Base-by-base conservation (phyloP, 2,113 vertebrate species). In the Stomatorhinus ivindoensis region DNA sequence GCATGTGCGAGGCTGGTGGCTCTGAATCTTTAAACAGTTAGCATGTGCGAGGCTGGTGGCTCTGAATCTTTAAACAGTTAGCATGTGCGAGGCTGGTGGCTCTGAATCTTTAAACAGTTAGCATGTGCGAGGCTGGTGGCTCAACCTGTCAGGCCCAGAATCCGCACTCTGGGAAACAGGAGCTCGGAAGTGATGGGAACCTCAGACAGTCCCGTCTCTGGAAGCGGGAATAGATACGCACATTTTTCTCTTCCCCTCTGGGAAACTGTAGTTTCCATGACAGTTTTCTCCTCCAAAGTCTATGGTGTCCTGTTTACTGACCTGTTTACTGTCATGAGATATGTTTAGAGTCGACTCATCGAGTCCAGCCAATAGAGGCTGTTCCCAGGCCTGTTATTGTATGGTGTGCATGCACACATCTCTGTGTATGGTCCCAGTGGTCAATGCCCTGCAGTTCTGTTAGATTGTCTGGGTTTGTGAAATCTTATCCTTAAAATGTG, bases 381-480 rank as follows among this genome's bases (percentile, higher is more conserved):
- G 50, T 19, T 42, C 51, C 48, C n/a, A 24, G 31, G 50, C 24
- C 76, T 82, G 35, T 44, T 42, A 82, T 82, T 42, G 42, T 21
- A 21, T 51, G n/a, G 31, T 21, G 35, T 85, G 73, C 44, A 48
- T 65, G 50, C 42, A 24, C 31, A 46, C 15, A 19, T 83, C 80
- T 83, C 35, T 46, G 82, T 84, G 82, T 90, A 44, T 88, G 87
- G 55, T 90, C 84, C 87, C 31, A 83, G 69, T 24, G 73, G 46
- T 31, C 53, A 88, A 3, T 84, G 82, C 39, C 42, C 24, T 73
- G 53, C n/a, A 69, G n/a, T 69, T 69, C n/a, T 69, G n/a, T 11
- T 69, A 27, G 61, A 11, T 69, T 69, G 27, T 19, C n/a, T 69
- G 61, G 61, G 61, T 69, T n/a, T 27, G 27, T 69, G 61, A 69